Evolutionary conservation across 2,888 invertebrate species (phyloP), one percentile per base, ranked within the genome.

Genomic region (Lepidochitona cinerea): DNA sequence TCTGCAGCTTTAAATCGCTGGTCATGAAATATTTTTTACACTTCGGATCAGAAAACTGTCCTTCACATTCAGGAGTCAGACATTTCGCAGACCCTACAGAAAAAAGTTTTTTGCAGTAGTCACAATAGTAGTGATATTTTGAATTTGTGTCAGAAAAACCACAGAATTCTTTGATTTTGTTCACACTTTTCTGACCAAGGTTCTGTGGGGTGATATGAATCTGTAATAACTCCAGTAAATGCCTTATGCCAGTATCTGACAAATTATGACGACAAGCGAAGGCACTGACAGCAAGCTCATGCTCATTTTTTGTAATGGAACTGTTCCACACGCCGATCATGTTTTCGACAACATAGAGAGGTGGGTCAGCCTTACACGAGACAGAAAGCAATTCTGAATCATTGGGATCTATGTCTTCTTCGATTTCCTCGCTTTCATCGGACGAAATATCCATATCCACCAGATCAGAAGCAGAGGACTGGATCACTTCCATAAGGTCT

Each of bases 161-260:
- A 41, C 41, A 23, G 75, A 69, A 37, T 71, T 68, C 68, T 70
- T n/a, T n/a, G n/a, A n/a, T n/a, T n/a, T n/a, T n/a, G n/a, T n/a
- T n/a, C n/a, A n/a, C n/a, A n/a, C n/a, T 73, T 4, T 18, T 41
- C 18, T 41, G 9, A 41, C 41, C 41, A 41, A 41, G 9, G 18
- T 41, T 41, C 18, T 41, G 41, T 41, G 41, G 9, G 9, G 41
- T 9, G 9, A 41, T 9, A 41, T 41, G 41, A 9, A 41, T 12
- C 41, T 41, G 41, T 12, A 41, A 9, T 18, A 41, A 18, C 18
- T 41, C 41, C 41, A 41, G 41, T 41, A 41, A 41, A 41, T 41
- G 41, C 18, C 18, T 41, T 41, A 41, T 41, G 9, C 9, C 41
- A 41, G 41, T 41, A 41, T 41, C 41, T 12, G 41, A 41, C 41